Evolutionary conservation across 2,797 vertebrate species (phyloP).

Genomic region (Sebastiscus albofasciatus): DNA sequence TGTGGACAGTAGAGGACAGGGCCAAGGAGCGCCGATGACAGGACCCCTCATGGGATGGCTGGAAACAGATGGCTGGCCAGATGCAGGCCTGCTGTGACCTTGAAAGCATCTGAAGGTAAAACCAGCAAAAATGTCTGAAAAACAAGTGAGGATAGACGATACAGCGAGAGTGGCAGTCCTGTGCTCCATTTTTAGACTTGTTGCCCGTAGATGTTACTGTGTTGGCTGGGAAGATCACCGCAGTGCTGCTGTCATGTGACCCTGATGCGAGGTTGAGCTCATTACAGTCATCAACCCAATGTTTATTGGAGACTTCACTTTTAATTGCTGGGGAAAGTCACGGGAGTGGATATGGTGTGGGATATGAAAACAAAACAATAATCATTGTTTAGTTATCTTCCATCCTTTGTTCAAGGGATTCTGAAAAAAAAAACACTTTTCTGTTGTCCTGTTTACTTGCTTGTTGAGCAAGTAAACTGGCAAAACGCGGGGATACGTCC

Average conservation of each 20-base stretch:
- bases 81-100: slow-evolving; percentile 78
- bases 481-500: background rate
- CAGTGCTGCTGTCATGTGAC: background rate
- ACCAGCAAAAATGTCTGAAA: slow-evolving; percentile 49
- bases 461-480: background rate
- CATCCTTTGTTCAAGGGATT: rapidly evolving
- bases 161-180: background rate
- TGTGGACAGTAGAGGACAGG: slow-evolving; percentile 74
- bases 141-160: background rate
- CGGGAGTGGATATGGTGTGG: no score
- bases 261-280: no score
- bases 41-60: slow-evolving; percentile 61
- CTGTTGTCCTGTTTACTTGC: background rate
- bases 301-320: no score
- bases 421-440: background rate
- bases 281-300: no score
- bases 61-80: slow-evolving; percentile 82
- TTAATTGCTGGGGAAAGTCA: no score
- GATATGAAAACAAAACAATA: no score
- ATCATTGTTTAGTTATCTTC: no score
- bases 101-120: slow-evolving; percentile 58
- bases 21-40: slow-evolving; percentile 64
- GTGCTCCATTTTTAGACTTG: background rate
- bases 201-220: background rate
- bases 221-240: background rate